Evolutionary conservation across 2,113 vertebrate genomes (phyloP).

Genomic region (Nannobrachium achirus): DNA sequence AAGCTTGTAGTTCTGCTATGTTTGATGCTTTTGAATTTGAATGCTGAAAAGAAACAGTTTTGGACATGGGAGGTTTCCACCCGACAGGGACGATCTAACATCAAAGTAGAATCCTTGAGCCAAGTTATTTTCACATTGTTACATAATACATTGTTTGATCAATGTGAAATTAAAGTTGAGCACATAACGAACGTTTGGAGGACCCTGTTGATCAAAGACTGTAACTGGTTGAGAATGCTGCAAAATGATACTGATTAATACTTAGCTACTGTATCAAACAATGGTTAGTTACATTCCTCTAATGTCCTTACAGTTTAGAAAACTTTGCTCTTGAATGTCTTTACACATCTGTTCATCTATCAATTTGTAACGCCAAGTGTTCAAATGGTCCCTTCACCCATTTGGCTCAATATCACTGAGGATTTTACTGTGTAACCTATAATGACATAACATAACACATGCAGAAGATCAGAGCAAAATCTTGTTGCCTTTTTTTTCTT

Average conservation of each 20-base stretch:
- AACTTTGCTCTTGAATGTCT: slow-evolving; percentile 28
- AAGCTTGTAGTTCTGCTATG: too few species aligned
- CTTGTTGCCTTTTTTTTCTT: slow-evolving; percentile 46
- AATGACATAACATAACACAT: slow-evolving; percentile 5
- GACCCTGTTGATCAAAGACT: slow-evolving; percentile 2
- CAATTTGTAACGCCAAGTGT: too few species aligned
- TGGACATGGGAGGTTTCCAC: too few species aligned
- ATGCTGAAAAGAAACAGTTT: too few species aligned
- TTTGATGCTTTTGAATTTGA: too few species aligned
- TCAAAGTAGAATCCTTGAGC: too few species aligned
- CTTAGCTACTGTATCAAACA: slow-evolving; percentile 10
- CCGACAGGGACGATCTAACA: too few species aligned
- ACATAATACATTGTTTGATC: slow-evolving; percentile 22
- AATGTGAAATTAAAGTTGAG: background rate
- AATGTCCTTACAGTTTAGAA: background rate
- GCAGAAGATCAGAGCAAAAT: slow-evolving; percentile 25
- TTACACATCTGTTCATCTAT: too few species aligned
- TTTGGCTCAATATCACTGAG: too few species aligned
- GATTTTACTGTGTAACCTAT: too few species aligned
- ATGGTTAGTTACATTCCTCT: slow-evolving; percentile 10
- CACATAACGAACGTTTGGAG: background rate
- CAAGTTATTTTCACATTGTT: background rate
- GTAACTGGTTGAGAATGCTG: slow-evolving; percentile 20
- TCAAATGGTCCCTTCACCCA: slow-evolving; percentile 6
- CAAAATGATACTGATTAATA: slow-evolving; percentile 21